phyloP scores from a whole-genome alignment of 2,113 vertebrate genomes.

The Pseudopodoces humilis region DNA sequence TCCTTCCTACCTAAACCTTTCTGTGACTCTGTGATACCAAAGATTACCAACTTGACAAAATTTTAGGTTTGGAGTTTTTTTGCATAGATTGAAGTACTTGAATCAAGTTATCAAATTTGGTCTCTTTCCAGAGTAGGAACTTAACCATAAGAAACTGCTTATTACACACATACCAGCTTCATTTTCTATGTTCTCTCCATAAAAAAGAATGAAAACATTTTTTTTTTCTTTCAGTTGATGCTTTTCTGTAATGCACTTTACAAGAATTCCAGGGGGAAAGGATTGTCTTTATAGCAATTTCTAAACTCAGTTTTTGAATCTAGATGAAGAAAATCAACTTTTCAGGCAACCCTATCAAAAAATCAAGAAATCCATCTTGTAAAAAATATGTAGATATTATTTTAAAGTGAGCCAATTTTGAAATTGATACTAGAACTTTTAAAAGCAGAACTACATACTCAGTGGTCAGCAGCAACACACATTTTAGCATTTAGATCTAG shows the following conservation, averaged over 20 bases:
- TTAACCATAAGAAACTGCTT: neutral
- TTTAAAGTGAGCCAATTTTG: neutral
- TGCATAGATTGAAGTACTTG: neutral
- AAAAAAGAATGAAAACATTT: rapidly evolving
- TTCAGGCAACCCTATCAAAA: neutral
- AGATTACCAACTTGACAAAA: neutral
- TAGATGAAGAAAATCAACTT: neutral
- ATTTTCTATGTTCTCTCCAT: neutral
- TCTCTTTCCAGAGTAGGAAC: neutral
- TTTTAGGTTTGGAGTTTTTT: neutral
- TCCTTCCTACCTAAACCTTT: neutral
- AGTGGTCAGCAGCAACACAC: neutral
- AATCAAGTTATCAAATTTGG: neutral
- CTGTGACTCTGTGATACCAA: neutral
- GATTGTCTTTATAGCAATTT: neutral
- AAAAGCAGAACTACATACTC: neutral
- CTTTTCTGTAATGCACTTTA: neutral
- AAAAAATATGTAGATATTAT: neutral
- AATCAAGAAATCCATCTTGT: neutral
- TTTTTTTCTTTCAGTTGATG: neutral
- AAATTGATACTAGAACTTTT: neutral
- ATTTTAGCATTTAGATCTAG: neutral
- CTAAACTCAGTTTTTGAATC: neutral
- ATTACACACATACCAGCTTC: neutral
- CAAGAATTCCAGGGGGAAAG: neutral